Evolutionary conservation across 2,797 vertebrate genomes (phyloP), one percentile per base, ranked within the genome.

Genomic region (Esox masquinongy): DNA sequence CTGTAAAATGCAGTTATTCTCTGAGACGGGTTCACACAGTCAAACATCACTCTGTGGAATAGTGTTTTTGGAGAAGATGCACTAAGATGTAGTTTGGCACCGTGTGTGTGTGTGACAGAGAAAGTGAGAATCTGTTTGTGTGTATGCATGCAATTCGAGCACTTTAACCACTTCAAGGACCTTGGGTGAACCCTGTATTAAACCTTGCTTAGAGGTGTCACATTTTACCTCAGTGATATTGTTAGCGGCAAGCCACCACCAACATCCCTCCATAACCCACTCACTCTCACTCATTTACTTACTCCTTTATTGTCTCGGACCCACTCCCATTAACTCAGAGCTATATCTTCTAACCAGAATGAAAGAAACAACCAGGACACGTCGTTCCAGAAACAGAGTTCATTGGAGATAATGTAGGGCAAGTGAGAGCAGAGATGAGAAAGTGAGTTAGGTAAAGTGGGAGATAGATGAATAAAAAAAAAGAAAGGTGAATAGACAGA

Each of bases 181-280:
- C 12, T 47, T 11, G 43, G 9, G 43, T 14, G 43, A 47, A 47
- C 43, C 43, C 12, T 1, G 39, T 47, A 47, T 47, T 47, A 47
- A 47, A 14, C 43, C 43, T 47, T 47, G 43, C 43, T 47, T 47
- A 12, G 43, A 47, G 43, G 39, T 47, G 39, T 72, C 56, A 50
- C 59, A 73, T 16, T 36, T 64, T 53, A 74, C 72, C 70, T 87
- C 76, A 1, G 91, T 89, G 91, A 92, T 86, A 91, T 93, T 74
- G 86, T 92, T 92, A 91, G 88, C 80, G 81, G 76, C 34, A 87
- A 86, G 87, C 82, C 78, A 66, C 67, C n/a, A 71, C 56, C 68
- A 53, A 12, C 68, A 29, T 70, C 14, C 34, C 19, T 63, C 24
- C 63, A 34, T 43, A 47, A n/a, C 17, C 29, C 64, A 34, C 1